These are phyloP conservation scores for Trochalopteron elliotii DNA, from an alignment of 2,113 vertebrate genomes.

Conservation along the genomic window DNA sequence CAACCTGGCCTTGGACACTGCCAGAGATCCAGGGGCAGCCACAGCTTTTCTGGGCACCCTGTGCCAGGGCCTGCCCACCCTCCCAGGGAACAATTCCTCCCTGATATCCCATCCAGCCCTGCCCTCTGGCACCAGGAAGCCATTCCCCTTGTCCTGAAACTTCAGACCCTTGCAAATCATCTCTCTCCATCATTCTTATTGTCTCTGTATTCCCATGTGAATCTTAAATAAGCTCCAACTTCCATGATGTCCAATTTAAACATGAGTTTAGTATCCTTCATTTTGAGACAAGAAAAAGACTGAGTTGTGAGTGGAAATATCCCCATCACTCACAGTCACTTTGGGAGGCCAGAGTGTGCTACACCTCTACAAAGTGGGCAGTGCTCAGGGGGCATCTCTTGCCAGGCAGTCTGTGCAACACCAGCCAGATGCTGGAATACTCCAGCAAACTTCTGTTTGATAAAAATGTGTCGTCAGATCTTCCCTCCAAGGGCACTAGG, in stretches of 20 bases:
- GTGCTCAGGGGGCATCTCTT: background rate
- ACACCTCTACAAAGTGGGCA: background rate
- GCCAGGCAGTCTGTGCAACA: background rate
- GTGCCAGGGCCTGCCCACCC: background rate
- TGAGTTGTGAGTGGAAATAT: background rate
- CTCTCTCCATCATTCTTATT: background rate
- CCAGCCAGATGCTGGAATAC: background rate
- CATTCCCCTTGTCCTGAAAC: fast-evolving
- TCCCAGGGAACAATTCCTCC: fast-evolving
- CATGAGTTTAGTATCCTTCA: fast-evolving
- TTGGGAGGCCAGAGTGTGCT: background rate
- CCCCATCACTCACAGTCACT: background rate
- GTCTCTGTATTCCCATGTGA: background rate
- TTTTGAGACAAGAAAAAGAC: background rate
- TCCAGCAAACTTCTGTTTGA: background rate
- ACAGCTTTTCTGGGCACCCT: background rate
- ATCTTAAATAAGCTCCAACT: background rate
- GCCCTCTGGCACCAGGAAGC: background rate
- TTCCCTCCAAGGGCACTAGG: background rate
- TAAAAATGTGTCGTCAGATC: fast-evolving
- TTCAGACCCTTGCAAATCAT: background rate
- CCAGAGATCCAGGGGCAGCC: background rate
- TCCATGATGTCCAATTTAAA: background rate
- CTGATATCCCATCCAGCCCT: fast-evolving
- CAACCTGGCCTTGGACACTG: background rate